phyloP scores from a whole-genome alignment of 2,113 vertebrate species.

The Mugil cephalus region DNA sequence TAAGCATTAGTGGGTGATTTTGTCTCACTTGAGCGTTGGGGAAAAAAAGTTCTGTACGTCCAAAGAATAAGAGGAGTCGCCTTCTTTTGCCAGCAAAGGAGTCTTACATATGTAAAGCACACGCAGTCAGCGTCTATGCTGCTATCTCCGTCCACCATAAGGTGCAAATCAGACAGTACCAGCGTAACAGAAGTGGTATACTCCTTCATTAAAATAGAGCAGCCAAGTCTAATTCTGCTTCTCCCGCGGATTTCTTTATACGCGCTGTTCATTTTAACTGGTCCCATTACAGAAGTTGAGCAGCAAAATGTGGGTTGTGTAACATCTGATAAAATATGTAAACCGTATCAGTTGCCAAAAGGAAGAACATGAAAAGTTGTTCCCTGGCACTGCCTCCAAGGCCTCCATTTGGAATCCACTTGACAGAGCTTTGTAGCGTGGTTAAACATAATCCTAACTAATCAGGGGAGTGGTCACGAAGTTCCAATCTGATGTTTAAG shows the following conservation, averaged over 20 bases:
- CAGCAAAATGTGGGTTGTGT: conserved; percentile 45
- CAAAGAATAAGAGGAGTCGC: too few relatives aligned
- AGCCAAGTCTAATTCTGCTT: conserved; percentile 11
- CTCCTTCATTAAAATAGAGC: conserved; percentile 22
- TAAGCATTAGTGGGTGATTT: too few relatives aligned
- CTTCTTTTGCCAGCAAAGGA: neutral
- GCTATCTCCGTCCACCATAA: conserved; percentile 15
- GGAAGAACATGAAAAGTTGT: conserved; percentile 63
- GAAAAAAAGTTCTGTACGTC: too few relatives aligned
- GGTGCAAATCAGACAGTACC: conserved; percentile 46
- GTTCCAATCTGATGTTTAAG: conserved; percentile 75
- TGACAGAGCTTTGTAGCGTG: conserved; percentile 61
- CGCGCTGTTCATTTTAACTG: conserved; percentile 21
- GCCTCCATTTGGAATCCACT: conserved; percentile 63
- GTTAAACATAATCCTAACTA: conserved; percentile 73
- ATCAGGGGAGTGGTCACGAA: conserved; percentile 56
- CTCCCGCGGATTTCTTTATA: conserved; percentile 13
- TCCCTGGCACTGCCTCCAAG: conserved; percentile 57
- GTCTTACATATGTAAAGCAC: neutral
- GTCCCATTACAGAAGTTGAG: conserved; percentile 4
- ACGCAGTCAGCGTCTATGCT: neutral
- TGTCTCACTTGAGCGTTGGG: too few relatives aligned
- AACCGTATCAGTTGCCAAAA: conserved; percentile 50
- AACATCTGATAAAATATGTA: conserved; percentile 59
- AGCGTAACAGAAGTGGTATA: conserved; percentile 9